These are phyloP conservation scores for Leucoma salicis DNA, from an alignment of 2,888 invertebrate genomes.

Conservation along the genomic window DNA sequence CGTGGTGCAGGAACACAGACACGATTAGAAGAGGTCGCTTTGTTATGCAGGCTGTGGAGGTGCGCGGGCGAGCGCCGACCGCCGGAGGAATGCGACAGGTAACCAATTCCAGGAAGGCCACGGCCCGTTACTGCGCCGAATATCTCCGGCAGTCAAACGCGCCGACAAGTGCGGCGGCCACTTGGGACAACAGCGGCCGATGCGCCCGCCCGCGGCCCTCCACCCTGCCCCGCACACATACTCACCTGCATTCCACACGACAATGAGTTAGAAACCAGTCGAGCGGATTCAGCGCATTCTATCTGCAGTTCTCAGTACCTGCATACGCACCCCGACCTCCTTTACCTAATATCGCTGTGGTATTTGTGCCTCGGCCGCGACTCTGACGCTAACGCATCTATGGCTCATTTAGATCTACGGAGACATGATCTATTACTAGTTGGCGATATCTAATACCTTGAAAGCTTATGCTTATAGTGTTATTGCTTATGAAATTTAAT, in stretches of 20 bases:
- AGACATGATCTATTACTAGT: conserved; percentile 19
- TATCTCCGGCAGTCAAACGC: conserved; percentile 80
- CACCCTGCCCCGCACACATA: conserved; percentile 24
- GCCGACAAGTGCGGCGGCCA: conserved; percentile 80
- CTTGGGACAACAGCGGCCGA: conserved; percentile 78
- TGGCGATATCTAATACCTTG: conserved; percentile 24
- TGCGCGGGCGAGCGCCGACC: conserved; percentile 47
- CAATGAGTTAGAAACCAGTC: conserved; percentile 79
- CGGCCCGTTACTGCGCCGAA: conserved; percentile 81
- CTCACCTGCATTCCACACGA: conserved; percentile 73
- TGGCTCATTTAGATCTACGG: conserved; percentile 27
- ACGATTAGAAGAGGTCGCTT: conserved; percentile 59
- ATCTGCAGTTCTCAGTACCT: conserved; percentile 42
- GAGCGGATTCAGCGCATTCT: conserved; percentile 63
- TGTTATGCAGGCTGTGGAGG: conserved; percentile 46
- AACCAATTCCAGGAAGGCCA: conserved; percentile 81
- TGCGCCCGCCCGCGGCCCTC: conserved; percentile 48
- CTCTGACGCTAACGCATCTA: conserved; percentile 13
- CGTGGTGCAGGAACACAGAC: conserved; percentile 42
- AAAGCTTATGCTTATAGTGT: conserved; percentile 30
- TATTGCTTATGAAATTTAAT: conserved; percentile 28
- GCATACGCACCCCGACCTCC: conserved; percentile 33
- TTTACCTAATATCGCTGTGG: conserved; percentile 37
- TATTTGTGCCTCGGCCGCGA: conserved; percentile 27
- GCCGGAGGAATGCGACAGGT: conserved; percentile 79